Evolutionary conservation across 2,113 vertebrate species (phyloP).

Genomic region (Sisor rabdophorus): DNA sequence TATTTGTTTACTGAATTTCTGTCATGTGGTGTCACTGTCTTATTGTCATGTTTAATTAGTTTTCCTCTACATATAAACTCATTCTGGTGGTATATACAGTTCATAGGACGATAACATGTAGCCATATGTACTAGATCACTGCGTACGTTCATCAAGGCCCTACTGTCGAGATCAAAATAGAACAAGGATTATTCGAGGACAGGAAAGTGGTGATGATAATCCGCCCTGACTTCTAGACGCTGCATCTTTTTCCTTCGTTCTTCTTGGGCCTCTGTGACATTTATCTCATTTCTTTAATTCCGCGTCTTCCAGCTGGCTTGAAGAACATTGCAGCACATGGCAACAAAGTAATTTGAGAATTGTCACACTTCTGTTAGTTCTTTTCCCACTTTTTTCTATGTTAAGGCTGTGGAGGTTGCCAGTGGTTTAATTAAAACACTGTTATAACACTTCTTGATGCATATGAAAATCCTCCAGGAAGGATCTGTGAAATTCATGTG

Average conservation of each 20-base stretch:
- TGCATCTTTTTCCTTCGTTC: background rate
- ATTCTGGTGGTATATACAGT: background rate
- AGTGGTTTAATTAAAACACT: constrained; percentile 34
- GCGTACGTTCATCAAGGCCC: background rate
- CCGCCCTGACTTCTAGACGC: background rate
- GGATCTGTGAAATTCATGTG: constrained; percentile 26
- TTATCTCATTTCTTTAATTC: background rate
- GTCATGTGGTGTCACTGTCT: too few relatives aligned
- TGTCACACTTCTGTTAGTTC: constrained; percentile 11
- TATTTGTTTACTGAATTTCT: background rate
- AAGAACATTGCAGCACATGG: constrained; percentile 2
- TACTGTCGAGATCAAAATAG: background rate
- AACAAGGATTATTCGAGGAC: background rate
- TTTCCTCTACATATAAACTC: background rate
- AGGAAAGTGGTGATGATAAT: background rate
- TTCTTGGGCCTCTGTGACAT: background rate
- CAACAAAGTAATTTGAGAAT: background rate
- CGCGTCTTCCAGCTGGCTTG: background rate
- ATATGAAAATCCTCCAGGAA: constrained; percentile 28
- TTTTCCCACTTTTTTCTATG: constrained; percentile 12
- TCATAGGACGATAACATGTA: background rate
- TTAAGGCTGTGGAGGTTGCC: constrained; percentile 11
- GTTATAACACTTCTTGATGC: constrained; percentile 13
- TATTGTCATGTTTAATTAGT: too few relatives aligned
- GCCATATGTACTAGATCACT: background rate